A percentile compares a stretch with the other conserved stretches of the same genome.
These are phyloP conservation scores for Limnephilus marmoratus DNA, from an alignment of 2,888 invertebrate species.

Conservation along the genomic window DNA sequence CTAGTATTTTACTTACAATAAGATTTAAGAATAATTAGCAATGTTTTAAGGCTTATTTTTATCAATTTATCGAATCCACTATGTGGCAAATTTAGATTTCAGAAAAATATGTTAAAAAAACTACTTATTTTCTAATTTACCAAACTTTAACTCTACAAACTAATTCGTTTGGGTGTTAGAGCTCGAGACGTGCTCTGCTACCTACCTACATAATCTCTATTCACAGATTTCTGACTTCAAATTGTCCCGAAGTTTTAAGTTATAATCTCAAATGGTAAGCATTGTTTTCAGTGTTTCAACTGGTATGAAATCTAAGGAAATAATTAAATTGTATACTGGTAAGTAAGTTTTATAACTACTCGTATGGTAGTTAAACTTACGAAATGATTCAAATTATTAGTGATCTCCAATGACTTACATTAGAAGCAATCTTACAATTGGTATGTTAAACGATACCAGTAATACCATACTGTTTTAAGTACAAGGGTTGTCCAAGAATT, in stretches of 20 bases:
- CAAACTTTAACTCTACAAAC: conserved; percentile 3
- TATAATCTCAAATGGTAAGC: background rate
- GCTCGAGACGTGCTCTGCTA: background rate
- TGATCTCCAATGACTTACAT: background rate
- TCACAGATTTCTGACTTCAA: background rate
- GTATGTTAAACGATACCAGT: too few species aligned
- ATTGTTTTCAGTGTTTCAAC: background rate
- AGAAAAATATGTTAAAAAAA: background rate
- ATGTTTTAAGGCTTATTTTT: conserved; percentile 54
- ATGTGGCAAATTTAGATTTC: conserved; percentile 47
- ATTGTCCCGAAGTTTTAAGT: background rate
- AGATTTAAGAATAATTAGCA: conserved; percentile 20
- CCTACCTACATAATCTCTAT: background rate
- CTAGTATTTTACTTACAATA: conserved; percentile 17
- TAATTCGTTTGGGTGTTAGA: background rate
- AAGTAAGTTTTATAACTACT: background rate
- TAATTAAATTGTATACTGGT: background rate
- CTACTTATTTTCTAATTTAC: background rate
- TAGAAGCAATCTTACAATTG: too few species aligned
- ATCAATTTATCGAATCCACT: conserved; percentile 45
- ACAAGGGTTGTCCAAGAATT: too few species aligned
- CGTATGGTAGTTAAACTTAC: background rate
- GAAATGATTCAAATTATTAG: background rate
- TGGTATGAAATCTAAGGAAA: background rate
- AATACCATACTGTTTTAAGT: too few species aligned